phyloP scores from a whole-genome alignment of 2,797 vertebrate species.

The Halcyon leucocephala region DNA sequence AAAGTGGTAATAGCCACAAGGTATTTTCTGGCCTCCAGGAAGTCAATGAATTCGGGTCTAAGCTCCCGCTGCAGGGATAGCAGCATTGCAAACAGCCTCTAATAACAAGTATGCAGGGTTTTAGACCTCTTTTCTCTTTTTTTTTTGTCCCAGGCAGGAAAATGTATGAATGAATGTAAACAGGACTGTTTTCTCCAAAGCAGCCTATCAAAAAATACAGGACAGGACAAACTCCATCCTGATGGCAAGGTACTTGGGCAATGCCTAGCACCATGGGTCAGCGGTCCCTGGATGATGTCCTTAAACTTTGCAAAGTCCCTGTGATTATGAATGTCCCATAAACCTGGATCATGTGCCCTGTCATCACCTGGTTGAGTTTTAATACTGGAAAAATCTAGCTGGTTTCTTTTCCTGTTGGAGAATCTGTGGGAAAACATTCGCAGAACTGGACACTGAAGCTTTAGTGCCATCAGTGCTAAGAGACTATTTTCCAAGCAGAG shows the following conservation, averaged over 20 bases:
- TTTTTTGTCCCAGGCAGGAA: neutral
- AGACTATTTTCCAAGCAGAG: neutral
- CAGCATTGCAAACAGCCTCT: neutral
- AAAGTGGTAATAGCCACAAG: constrained; percentile 12
- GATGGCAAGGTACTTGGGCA: neutral
- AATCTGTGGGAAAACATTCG: neutral
- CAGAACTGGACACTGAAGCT: neutral
- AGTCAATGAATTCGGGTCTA: neutral
- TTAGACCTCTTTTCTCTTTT: too few species aligned
- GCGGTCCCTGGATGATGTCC: accelerated
- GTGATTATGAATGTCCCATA: neutral
- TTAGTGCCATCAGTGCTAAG: accelerated
- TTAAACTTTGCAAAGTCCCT: neutral
- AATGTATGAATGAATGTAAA: neutral
- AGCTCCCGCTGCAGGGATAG: neutral
- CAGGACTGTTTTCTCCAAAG: neutral
- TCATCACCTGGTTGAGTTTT: neutral
- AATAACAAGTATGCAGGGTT: accelerated
- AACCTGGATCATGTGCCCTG: accelerated
- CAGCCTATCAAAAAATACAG: neutral
- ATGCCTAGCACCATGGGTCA: accelerated
- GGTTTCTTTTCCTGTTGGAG: neutral
- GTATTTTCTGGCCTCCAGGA: neutral
- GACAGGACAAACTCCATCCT: neutral
- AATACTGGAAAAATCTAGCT: neutral